Evolutionary conservation across 2,888 invertebrate genomes (phyloP).

Genomic region (Eueremaeus valkanovi): DNA sequence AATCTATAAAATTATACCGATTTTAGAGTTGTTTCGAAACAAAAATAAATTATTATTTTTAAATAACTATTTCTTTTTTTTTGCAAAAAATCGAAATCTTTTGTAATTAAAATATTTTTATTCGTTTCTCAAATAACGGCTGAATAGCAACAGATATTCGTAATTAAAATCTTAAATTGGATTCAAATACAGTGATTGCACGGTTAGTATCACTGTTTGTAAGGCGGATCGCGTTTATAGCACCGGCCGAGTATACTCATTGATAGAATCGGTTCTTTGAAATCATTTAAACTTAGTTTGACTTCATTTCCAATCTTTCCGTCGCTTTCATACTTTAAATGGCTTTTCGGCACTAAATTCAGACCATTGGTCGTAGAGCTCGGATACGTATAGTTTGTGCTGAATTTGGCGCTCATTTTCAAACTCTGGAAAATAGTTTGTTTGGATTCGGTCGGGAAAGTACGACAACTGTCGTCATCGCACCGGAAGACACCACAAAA

Average conservation of each 20-base stretch:
- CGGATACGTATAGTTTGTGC: constrained; percentile 38
- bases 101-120: no score
- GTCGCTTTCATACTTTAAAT: constrained; percentile 9
- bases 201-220: constrained; percentile 35
- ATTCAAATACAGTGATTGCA: no score
- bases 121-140: no score
- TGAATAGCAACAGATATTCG: no score
- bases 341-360: constrained; percentile 18
- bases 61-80: no score
- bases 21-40: no score
- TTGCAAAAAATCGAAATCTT: no score
- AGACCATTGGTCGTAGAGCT: constrained; percentile 2
- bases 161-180: not conserved
- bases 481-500: constrained; percentile 37
- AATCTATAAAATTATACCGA: no score
- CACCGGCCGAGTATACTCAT: constrained; percentile 34
- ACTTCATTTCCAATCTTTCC: not conserved
- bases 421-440: constrained; percentile 22
- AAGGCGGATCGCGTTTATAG: constrained; percentile 37
- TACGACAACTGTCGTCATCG: constrained; percentile 12
- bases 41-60: no score
- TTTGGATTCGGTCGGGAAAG: not conserved
- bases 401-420: constrained; percentile 25
- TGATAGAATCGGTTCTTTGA: constrained; percentile 10
- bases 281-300: not conserved